Base-by-base conservation (phyloP, 1,140 invertebrate species). In the Mizuhopecten yessoensis region DNA sequence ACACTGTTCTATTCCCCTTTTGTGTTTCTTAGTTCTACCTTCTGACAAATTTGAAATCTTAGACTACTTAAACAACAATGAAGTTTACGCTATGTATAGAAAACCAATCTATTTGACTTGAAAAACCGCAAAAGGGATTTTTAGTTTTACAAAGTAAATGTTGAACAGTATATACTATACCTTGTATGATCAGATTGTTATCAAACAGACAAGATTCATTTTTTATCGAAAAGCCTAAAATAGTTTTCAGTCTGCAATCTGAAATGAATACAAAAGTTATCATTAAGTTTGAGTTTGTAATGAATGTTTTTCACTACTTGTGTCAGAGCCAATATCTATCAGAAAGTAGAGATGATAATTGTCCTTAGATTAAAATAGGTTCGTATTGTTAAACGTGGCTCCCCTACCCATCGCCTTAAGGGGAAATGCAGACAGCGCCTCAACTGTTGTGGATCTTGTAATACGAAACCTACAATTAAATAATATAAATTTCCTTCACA, bases 401-500 rank as follows among this genome's bases (percentile, higher is more conserved):
- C 23, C 36, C 17, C 29, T 34, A 36, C 87, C 9, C 34, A 87
- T 87, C n/a, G 34, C 87, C 36, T 0, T 34, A 39, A 39, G 87
- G 36, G 34, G n/a, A 87, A 36, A 87, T 36, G 34, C 34, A 39
- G 36, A 36, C 34, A 87, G 87, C n/a, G 34, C 36, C 23, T 36
- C 33, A 36, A 36, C 36, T 15, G 36, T 39, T 36, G 87, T 34
- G 34, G 29, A 36, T 87, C 17, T 23, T 34, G 87, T 36, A 87
- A 87, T 23, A 29, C 17, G 36, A 87, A 87, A 87, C 87, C 87
- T 20, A 87, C 87, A 87, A 87, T 87, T 87, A 87, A 87, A 87
- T 87, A 87, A 87, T 87, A 87, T 87, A 87, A 87, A 87, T 87
- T 36, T 36, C 87, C 87, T 87, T 39, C 87, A 36, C 87, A 87